Evolutionary conservation across 2,113 vertebrate species (phyloP).

Genomic region (Macaca mulatta): DNA sequence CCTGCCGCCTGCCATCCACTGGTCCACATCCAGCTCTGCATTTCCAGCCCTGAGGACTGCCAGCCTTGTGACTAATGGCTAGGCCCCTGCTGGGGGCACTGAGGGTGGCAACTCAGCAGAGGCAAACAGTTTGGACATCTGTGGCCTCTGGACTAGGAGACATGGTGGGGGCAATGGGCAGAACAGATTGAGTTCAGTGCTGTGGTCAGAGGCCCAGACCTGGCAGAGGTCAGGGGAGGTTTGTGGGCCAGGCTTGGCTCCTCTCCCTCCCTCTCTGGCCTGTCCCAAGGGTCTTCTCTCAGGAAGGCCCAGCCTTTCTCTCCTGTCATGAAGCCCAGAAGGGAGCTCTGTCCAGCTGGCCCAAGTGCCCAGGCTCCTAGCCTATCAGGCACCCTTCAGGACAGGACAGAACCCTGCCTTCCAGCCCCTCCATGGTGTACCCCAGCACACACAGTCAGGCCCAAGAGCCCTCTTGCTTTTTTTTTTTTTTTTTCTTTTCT

Average conservation of each 20-base stretch:
- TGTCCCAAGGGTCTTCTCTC: not conserved
- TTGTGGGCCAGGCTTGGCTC: not conserved
- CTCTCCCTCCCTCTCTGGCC: not conserved
- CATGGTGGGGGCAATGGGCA: slow-evolving; percentile 51
- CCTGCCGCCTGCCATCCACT: not conserved
- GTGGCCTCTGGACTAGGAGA: slow-evolving; percentile 46
- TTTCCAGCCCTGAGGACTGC: slow-evolving; percentile 41
- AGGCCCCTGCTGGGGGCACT: slow-evolving; percentile 35
- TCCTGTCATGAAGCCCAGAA: not conserved
- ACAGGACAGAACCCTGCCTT: not conserved
- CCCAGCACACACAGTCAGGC: not conserved
- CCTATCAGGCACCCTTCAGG: not conserved
- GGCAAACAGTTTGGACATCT: slow-evolving; percentile 7
- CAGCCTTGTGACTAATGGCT: slow-evolving; percentile 65
- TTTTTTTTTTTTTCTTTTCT: rapidly evolving
- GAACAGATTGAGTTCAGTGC: slow-evolving; percentile 59
- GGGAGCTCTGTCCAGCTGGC: not conserved
- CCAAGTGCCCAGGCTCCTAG: not conserved
- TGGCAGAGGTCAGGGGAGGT: not conserved
- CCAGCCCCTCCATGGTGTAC: not conserved
- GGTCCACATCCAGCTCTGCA: not conserved
- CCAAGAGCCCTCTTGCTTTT: not conserved
- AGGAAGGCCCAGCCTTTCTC: not conserved
- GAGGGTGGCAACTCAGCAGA: slow-evolving; percentile 49
- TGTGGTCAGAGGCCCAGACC: not conserved